phyloP scores from a whole-genome alignment of 2,888 invertebrate species.

The Polydrusus pterygomalis region DNA sequence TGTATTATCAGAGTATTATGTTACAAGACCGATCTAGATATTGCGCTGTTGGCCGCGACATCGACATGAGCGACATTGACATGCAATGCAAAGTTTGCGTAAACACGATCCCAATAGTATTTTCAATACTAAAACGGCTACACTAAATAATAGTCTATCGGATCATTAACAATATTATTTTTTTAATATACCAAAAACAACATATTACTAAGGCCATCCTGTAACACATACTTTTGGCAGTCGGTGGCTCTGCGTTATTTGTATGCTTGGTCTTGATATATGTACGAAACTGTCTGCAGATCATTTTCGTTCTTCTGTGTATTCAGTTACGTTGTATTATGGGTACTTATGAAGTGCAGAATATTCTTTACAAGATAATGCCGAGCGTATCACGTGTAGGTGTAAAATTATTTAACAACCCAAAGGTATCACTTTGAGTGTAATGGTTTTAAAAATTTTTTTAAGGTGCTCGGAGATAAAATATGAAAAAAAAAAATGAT shows the following conservation, averaged over 20 bases:
- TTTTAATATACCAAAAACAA: no score
- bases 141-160: no score
- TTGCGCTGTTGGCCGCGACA: no score
- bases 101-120: no score
- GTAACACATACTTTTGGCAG: slow-evolving; percentile 30
- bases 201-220: slow-evolving; percentile 19
- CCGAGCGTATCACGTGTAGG: slow-evolving; percentile 36
- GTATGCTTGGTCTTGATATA: slow-evolving; percentile 39
- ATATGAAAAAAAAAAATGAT: no score
- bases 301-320: slow-evolving; percentile 61
- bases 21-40: no score
- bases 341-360: slow-evolving; percentile 46
- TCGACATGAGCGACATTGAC: no score
- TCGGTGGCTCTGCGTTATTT: slow-evolving; percentile 53
- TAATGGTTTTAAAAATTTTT: background rate
- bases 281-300: slow-evolving; percentile 48
- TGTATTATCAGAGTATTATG: no score
- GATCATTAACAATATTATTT: no score
- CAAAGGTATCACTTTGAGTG: background rate
- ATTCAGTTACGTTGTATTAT: slow-evolving; percentile 54
- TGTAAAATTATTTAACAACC: slow-evolving; percentile 16
- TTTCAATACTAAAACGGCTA: no score
- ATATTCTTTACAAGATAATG: slow-evolving; percentile 37
- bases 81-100: no score
- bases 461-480: background rate